These are phyloP conservation scores for Drosophila heteroneura DNA, from an alignment of 2,888 invertebrate species.

Conservation along the genomic window DNA sequence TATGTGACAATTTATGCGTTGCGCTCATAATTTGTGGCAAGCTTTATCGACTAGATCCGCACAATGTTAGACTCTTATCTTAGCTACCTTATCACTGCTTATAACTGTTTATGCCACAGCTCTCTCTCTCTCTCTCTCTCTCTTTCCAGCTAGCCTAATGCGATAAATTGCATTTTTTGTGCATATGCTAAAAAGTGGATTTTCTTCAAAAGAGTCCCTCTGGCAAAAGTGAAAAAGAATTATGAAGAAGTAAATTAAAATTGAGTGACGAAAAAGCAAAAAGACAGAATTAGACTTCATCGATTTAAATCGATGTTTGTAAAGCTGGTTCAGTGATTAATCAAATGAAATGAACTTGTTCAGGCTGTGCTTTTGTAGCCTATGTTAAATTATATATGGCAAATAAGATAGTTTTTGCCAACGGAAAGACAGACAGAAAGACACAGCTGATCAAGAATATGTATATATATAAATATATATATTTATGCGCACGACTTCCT, in stretches of 20 bases:
- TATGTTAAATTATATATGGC: neutral
- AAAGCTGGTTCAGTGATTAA: neutral
- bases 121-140: no score
- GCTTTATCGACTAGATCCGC: conserved; percentile 40
- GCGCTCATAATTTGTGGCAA: conserved; percentile 48
- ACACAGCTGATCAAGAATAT: neutral
- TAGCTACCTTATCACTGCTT: conserved; percentile 15
- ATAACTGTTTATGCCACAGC: conserved; percentile 11
- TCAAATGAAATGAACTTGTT: neutral
- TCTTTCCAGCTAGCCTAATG: no score
- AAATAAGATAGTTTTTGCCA: neutral
- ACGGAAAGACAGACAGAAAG: no score
- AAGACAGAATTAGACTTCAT: neutral
- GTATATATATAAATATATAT: neutral
- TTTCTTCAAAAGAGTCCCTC: neutral
- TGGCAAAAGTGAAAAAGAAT: no score
- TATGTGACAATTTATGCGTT: conserved; percentile 50
- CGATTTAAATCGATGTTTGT: neutral
- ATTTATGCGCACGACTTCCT: neutral
- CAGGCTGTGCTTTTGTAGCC: neutral
- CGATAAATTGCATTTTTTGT: no score
- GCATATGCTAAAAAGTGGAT: neutral
- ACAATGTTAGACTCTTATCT: conserved; percentile 19
- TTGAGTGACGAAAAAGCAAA: neutral
- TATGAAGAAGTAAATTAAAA: neutral